phyloP scores from a whole-genome alignment of 2,888 invertebrate genomes.

The Parnassius mnemosyne region DNA sequence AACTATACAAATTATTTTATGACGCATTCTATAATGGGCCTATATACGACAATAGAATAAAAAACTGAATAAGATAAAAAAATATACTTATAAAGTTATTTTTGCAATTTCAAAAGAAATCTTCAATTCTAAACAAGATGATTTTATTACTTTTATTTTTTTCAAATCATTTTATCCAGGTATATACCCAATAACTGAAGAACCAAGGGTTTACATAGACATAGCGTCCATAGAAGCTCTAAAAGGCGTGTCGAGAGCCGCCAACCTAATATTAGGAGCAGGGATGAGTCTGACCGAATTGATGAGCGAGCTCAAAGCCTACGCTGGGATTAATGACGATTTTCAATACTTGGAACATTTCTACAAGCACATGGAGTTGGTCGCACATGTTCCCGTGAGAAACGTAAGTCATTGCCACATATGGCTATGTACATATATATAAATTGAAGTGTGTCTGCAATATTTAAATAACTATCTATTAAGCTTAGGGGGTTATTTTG shows the following conservation, averaged over 20 bases:
- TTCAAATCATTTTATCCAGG: constrained; percentile 52
- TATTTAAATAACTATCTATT: too few relatives aligned
- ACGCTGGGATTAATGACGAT: constrained; percentile 59
- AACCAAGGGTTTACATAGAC: constrained; percentile 80
- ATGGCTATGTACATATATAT: too few relatives aligned
- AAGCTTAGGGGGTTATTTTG: too few relatives aligned
- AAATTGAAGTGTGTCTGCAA: too few relatives aligned
- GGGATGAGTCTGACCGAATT: constrained; percentile 79
- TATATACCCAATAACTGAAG: constrained; percentile 62
- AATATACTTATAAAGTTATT: too few relatives aligned
- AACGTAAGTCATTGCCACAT: constrained; percentile 79
- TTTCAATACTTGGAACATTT: constrained; percentile 82
- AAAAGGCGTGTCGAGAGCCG: constrained; percentile 50
- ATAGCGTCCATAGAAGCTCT: constrained; percentile 80
- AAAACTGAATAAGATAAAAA: too few relatives aligned
- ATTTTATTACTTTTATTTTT: not conserved
- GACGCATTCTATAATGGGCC: too few relatives aligned
- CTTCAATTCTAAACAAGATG: too few relatives aligned
- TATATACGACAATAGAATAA: too few relatives aligned
- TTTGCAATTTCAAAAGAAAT: too few relatives aligned
- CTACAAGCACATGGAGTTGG: constrained; percentile 83
- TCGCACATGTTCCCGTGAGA: constrained; percentile 86
- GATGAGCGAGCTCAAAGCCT: constrained; percentile 67
- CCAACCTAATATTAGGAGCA: constrained; percentile 79
- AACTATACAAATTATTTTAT: too few relatives aligned